A percentile compares a stretch with the other conserved stretches of the same genome.
Conservation (phyloP, 30 jellyfish, hydroid and myxozoan species). For the Nemopilema nomurai region DNA sequence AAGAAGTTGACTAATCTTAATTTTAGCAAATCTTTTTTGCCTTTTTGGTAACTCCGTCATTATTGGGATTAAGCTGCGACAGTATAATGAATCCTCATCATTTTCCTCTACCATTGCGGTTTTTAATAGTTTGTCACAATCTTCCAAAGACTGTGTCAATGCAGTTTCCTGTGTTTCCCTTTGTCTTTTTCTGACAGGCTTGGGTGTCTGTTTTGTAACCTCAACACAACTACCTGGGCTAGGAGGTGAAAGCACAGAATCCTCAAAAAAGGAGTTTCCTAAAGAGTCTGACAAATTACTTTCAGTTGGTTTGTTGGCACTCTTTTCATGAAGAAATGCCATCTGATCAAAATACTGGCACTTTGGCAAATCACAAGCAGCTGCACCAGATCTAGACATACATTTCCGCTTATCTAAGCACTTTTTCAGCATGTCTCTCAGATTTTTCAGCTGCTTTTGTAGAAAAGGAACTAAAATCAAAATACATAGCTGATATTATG, state of each 20-base stretch:
- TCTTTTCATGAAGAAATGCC: constrained; percentile 33
- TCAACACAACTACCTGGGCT: background rate
- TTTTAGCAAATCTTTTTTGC: background rate
- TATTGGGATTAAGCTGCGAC: constrained; percentile 10
- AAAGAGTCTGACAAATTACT: constrained; percentile 24
- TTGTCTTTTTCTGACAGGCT: background rate
- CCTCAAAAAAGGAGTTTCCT: constrained; percentile 10
- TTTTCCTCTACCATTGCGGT: background rate
- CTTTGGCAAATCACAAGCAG: constrained; percentile 41
- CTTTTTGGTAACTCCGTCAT: background rate
- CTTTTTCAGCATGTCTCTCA: too few species aligned
- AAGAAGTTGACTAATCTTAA: too few species aligned
- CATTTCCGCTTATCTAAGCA: constrained; percentile 29
- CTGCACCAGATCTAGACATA: constrained; percentile 57
- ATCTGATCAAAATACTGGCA: constrained; percentile 34
- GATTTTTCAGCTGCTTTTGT: too few species aligned
- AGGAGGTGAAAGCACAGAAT: background rate
- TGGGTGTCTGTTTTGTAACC: constrained; percentile 1
- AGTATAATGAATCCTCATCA: constrained; percentile 2
- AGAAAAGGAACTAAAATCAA: constrained; percentile 5
- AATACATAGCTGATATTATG: too few species aligned
- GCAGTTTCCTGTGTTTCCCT: background rate
- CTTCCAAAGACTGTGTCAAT: background rate
- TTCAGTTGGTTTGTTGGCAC: constrained; percentile 41
- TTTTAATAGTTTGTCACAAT: background rate